Conservation (phyloP, 2,113 vertebrate species). For the Copsychus sechellarum region DNA sequence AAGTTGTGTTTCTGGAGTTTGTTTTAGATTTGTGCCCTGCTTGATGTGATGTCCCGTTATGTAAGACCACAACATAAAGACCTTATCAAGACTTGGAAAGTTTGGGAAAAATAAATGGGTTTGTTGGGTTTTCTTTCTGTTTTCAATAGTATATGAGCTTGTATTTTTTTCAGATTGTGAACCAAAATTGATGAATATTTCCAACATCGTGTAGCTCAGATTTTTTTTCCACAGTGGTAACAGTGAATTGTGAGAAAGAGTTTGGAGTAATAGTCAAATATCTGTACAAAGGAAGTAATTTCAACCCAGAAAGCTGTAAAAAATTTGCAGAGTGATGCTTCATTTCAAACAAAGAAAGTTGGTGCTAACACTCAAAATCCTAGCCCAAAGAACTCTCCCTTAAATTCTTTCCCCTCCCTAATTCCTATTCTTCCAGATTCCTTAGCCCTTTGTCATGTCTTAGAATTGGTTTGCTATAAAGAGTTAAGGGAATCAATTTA, state of each 20-base stretch:
- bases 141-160: background rate
- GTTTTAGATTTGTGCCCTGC: background rate
- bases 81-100: background rate
- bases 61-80: background rate
- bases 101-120: background rate
- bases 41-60: background rate
- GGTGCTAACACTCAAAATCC: background rate
- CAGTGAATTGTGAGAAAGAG: background rate
- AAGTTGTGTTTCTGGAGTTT: background rate
- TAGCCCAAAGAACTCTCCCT: background rate
- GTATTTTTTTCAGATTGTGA: background rate
- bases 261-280: background rate
- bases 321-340: background rate
- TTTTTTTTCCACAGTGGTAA: background rate
- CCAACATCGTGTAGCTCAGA: background rate
- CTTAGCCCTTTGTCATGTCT: background rate
- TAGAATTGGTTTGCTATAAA: background rate
- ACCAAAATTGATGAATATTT: background rate
- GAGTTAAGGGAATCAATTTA: background rate
- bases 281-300: background rate
- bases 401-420: rapidly evolving
- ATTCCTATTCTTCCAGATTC: background rate
- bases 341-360: background rate
- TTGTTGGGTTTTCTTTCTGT: rapidly evolving
- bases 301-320: background rate